phyloP scores from a whole-genome alignment of 2,888 invertebrate genomes.

The Microplitis manilae region DNA sequence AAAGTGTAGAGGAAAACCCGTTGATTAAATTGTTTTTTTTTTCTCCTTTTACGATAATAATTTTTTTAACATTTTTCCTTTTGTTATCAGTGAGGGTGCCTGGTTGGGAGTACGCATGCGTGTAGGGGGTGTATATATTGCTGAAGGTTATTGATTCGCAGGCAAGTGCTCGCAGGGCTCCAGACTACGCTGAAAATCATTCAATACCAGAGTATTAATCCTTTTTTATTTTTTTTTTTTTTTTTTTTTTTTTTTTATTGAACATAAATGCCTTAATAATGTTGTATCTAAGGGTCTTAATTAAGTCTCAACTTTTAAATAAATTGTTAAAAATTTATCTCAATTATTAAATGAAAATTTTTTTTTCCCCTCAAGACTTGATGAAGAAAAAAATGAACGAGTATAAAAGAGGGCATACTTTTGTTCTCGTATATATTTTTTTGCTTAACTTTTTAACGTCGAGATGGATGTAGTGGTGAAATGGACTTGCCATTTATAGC shows the following conservation, averaged over 20 bases:
- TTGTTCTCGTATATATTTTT: too few relatives aligned
- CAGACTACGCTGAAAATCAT: constrained; percentile 16
- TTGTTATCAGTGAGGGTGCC: constrained; percentile 20
- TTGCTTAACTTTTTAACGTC: background rate
- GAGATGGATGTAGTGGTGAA: constrained; percentile 51
- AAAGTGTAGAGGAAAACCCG: background rate
- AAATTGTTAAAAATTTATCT: too few relatives aligned
- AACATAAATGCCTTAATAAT: background rate
- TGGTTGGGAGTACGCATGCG: constrained; percentile 9
- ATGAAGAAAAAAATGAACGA: too few relatives aligned
- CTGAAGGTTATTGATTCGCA: constrained; percentile 4
- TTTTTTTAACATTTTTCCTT: background rate
- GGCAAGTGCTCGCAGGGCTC: constrained; percentile 3
- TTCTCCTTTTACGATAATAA: background rate
- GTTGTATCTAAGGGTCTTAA: background rate
- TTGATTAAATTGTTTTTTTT: background rate
- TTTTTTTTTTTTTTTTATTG: too few relatives aligned
- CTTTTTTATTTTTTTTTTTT: background rate
- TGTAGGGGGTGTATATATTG: background rate
- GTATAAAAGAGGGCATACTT: too few relatives aligned
- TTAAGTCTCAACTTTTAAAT: background rate
- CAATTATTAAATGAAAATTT: too few relatives aligned
- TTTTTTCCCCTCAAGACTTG: too few relatives aligned
- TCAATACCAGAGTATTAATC: constrained; percentile 6
- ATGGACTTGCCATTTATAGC: constrained; percentile 69